Conservation (phyloP, 2,888 invertebrate species). For the Pharmacophagus antenor region DNA sequence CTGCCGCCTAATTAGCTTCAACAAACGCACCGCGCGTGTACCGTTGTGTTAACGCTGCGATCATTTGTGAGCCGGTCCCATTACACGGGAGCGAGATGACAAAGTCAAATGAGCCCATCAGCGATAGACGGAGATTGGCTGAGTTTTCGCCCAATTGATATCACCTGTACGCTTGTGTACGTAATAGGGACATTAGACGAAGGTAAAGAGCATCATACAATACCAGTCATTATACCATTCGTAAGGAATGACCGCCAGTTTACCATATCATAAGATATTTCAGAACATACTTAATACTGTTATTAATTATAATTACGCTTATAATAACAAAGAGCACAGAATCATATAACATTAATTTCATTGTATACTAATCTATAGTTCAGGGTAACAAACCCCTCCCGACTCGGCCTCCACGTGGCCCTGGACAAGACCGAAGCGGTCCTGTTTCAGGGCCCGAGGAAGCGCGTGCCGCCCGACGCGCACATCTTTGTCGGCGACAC, state of each 20-base stretch:
- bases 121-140: conserved; percentile 31
- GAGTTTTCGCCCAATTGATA: conserved; percentile 25
- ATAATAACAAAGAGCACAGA: not conserved
- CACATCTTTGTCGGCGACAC: no score
- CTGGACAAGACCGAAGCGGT: no score
- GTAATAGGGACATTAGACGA: conserved; percentile 5
- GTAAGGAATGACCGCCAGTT: not conserved
- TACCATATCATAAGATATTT: not conserved
- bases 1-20: conserved; percentile 59
- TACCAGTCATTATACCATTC: not conserved
- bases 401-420: no score
- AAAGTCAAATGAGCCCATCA: conserved; percentile 39
- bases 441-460: no score
- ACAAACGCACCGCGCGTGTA: conserved; percentile 50
- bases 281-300: no score
- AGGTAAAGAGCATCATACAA: not conserved
- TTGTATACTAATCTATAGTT: no score
- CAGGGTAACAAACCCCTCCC: no score
- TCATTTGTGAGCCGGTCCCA: conserved; percentile 45
- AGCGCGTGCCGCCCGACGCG: no score
- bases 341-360: no score
- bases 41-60: conserved; percentile 48
- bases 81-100: conserved; percentile 35
- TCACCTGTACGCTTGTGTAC: conserved; percentile 10
- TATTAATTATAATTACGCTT: no score